Percentiles rank a stretch among this genome's conserved stretches.
phyloP scores from a whole-genome alignment of 2,888 invertebrate genomes.

The Parnassius apollo region DNA sequence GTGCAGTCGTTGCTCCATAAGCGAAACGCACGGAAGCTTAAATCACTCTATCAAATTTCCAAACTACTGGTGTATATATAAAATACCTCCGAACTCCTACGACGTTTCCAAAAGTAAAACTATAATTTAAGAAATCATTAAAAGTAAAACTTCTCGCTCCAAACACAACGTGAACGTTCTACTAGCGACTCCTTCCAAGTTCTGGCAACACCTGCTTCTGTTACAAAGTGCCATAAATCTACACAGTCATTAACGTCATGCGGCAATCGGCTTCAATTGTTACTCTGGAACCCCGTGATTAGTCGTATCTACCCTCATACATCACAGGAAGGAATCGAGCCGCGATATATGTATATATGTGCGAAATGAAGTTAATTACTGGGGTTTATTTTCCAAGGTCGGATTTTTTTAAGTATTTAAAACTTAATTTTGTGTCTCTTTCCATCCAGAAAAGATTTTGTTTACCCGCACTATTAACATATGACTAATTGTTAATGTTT shows the following conservation, averaged over 20 bases:
- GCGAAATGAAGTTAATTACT: background rate
- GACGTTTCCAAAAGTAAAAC: no score
- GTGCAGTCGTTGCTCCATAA: no score
- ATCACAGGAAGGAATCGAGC: constrained; percentile 5
- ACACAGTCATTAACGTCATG: constrained; percentile 14
- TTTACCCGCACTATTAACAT: no score
- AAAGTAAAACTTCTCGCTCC: background rate
- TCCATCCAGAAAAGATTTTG: no score
- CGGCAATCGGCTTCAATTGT: constrained; percentile 1
- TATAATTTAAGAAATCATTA: no score
- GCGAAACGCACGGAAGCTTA: no score
- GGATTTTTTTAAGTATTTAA: background rate
- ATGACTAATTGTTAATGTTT: no score
- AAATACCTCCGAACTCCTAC: no score
- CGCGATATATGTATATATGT: background rate
- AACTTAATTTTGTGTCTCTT: no score
- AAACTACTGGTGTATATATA: no score
- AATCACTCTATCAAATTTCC: no score
- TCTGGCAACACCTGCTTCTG: constrained; percentile 12
- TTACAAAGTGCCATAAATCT: constrained; percentile 21
- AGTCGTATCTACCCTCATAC: constrained; percentile 4
- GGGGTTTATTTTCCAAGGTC: background rate
- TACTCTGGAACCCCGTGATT: constrained; percentile 3
- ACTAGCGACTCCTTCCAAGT: background rate
- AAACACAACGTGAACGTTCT: background rate